phyloP scores from a whole-genome alignment of 2,888 invertebrate species.

The Rhingia rostrata region DNA sequence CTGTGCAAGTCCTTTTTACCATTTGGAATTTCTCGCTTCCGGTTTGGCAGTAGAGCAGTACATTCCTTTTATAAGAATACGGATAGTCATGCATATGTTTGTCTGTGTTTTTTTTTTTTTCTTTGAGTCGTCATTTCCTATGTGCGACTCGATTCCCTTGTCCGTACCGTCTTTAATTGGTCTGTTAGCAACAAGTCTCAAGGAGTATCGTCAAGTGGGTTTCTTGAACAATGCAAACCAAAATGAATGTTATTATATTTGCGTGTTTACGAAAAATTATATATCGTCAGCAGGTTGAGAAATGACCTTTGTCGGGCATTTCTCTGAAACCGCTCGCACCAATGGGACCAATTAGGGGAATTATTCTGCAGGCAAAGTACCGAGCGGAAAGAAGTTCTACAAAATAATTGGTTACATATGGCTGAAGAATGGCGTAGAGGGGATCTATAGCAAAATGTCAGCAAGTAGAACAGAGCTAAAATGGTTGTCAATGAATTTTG shows the following conservation, averaged over 20 bases:
- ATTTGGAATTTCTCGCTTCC: slow-evolving; percentile 64
- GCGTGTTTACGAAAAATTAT: slow-evolving; percentile 52
- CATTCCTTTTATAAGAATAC: slow-evolving; percentile 7
- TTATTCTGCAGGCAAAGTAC: slow-evolving; percentile 45
- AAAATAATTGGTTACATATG: slow-evolving; percentile 15
- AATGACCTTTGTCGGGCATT: slow-evolving; percentile 12
- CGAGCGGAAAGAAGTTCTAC: neutral
- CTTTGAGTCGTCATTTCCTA: slow-evolving; percentile 28
- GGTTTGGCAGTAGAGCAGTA: slow-evolving; percentile 15
- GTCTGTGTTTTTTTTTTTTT: neutral
- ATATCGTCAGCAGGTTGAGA: slow-evolving; percentile 9
- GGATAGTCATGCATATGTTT: slow-evolving; percentile 28
- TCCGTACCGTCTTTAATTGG: slow-evolving; percentile 41
- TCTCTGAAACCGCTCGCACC: slow-evolving; percentile 36
- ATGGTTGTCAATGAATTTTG: slow-evolving; percentile 65
- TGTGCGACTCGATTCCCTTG: slow-evolving; percentile 3
- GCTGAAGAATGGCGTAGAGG: slow-evolving; percentile 19
- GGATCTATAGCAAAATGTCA: slow-evolving; percentile 25
- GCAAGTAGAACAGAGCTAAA: slow-evolving; percentile 14
- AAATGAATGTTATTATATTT: slow-evolving; percentile 56
- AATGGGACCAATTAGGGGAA: slow-evolving; percentile 59
- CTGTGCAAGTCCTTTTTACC: slow-evolving; percentile 40
- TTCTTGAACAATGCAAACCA: slow-evolving; percentile 44
- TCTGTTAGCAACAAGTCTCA: slow-evolving; percentile 62
- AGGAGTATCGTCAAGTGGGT: slow-evolving; percentile 13